Evolutionary conservation across 2,888 invertebrate genomes (phyloP).

Genomic region (Rhyacophila evoluta): DNA sequence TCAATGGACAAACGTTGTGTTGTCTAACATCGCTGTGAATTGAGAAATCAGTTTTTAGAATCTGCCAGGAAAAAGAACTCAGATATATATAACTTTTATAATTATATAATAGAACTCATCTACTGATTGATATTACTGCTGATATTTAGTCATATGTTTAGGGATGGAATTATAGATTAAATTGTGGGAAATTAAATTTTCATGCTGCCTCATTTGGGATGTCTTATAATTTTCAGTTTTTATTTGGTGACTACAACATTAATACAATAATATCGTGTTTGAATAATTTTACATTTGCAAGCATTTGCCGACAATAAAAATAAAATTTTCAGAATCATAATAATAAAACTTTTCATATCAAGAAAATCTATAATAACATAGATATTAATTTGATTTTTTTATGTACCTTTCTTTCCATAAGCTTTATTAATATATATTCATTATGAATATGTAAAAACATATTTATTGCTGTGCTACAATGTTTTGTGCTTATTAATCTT

Average conservation of each 20-base stretch:
- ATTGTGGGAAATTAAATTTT: too few relatives aligned
- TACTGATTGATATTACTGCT: too few relatives aligned
- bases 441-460: background rate
- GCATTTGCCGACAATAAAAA: slow-evolving; percentile 17
- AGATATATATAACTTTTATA: too few relatives aligned
- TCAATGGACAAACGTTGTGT: too few relatives aligned
- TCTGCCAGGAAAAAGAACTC: too few relatives aligned
- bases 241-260: background rate
- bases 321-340: background rate
- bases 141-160: too few relatives aligned
- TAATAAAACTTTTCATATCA: slow-evolving; percentile 26
- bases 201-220: too few relatives aligned
- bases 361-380: slow-evolving; percentile 6
- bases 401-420: background rate
- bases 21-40: too few relatives aligned
- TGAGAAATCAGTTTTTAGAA: too few relatives aligned
- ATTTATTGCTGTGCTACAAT: background rate
- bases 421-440: background rate
- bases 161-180: too few relatives aligned
- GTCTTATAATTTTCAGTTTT: too few relatives aligned
- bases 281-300: background rate
- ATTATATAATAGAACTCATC: too few relatives aligned
- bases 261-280: background rate
- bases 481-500: background rate
- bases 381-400: background rate